phyloP scores from a whole-genome alignment of 2,888 invertebrate species.

The Carcina quercana region DNA sequence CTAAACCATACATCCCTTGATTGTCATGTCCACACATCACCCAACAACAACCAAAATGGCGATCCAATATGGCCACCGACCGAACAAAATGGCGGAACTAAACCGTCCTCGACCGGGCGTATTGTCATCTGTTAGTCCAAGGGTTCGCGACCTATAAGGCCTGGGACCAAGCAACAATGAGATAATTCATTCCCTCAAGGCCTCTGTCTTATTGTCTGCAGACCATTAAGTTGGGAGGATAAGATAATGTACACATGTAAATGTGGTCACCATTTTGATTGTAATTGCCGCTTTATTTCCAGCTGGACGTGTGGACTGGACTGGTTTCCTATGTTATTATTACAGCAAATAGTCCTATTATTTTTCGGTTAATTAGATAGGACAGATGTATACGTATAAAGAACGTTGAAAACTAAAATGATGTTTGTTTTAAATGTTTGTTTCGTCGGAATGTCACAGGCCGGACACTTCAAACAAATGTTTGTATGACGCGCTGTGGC shows the following conservation, averaged over 20 bases:
- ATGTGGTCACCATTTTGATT: conserved; percentile 27
- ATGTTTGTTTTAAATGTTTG: too few species aligned
- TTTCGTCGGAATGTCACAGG: too few species aligned
- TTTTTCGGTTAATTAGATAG: too few species aligned
- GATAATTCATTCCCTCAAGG: conserved; percentile 60
- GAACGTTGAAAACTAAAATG: too few species aligned
- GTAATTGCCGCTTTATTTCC: too few species aligned
- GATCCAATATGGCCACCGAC: conserved; percentile 23
- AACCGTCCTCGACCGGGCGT: conserved; percentile 26
- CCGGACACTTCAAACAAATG: too few species aligned
- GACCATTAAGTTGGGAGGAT: conserved; percentile 27
- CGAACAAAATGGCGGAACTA: conserved; percentile 37
- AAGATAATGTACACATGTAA: conserved; percentile 19
- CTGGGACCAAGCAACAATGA: conserved; percentile 50
- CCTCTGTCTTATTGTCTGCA: conserved; percentile 29
- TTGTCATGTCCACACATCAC: conserved; percentile 10
- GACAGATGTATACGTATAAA: too few species aligned
- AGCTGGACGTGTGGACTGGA: too few species aligned
- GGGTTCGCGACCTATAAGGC: conserved; percentile 49
- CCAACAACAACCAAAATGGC: conserved; percentile 26
- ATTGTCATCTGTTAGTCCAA: conserved; percentile 28
- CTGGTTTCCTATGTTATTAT: too few species aligned
- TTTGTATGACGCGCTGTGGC: too few species aligned
- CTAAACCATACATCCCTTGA: neutral
- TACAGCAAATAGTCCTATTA: too few species aligned